A percentile compares a stretch with the other conserved stretches of the same genome.
Conservation (phyloP, 2,113 vertebrate genomes). For the Plectropomus leopardus region DNA sequence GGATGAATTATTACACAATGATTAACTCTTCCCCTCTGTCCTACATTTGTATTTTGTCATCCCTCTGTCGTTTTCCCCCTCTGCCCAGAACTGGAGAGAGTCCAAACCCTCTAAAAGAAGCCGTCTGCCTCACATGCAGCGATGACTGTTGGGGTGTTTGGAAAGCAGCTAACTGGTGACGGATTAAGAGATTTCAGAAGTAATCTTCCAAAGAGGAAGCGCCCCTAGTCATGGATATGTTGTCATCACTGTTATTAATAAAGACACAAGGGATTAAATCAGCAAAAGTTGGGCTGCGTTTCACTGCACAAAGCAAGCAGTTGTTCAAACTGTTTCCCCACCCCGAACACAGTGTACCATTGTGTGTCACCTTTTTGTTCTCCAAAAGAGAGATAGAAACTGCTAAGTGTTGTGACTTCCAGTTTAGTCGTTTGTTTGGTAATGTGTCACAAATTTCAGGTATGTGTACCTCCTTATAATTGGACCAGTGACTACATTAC, state of each 20-base stretch:
- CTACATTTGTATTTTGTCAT: conserved; percentile 51
- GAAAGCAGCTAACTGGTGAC: conserved; percentile 69
- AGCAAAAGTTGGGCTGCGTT: conserved; percentile 20
- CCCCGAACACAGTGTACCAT: conserved; percentile 23
- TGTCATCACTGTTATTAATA: conserved; percentile 73
- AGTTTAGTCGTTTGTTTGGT: neutral
- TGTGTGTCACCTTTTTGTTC: neutral
- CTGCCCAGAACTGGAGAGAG: conserved; percentile 46
- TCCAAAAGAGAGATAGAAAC: neutral
- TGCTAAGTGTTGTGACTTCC: neutral
- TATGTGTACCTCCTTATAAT: neutral
- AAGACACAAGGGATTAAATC: conserved; percentile 64
- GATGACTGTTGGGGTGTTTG: conserved; percentile 57
- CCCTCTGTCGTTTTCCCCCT: conserved; percentile 45
- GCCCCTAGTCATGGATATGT: conserved; percentile 64
- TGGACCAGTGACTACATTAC: neutral
- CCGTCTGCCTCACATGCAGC: conserved; percentile 32
- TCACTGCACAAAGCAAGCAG: conserved; percentile 28
- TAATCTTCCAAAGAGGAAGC: conserved; percentile 70
- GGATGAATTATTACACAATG: conserved; percentile 14
- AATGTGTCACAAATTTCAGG: no score
- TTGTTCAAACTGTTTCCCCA: conserved; percentile 37
- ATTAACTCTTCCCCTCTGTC: conserved; percentile 28
- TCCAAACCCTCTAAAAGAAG: conserved; percentile 51
- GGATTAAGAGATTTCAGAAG: conserved; percentile 74